These are phyloP conservation scores for Lasioglossum zephyrum DNA, from an alignment of 2,888 invertebrate genomes.

Conservation along the genomic window DNA sequence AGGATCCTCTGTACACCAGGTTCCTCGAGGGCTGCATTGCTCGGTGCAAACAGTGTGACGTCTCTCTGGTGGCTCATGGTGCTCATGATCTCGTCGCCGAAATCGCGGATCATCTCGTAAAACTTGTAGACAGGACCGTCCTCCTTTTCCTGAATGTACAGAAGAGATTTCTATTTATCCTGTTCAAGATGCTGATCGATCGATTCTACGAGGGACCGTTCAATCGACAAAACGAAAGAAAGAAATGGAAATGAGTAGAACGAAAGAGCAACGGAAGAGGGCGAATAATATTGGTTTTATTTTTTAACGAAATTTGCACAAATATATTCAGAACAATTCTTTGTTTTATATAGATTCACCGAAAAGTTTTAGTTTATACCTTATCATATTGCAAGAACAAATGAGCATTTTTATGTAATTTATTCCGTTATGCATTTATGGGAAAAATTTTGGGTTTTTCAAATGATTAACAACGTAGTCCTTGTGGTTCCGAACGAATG, in stretches of 20 bases:
- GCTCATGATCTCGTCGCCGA: constrained; percentile 90
- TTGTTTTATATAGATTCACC: too few species aligned
- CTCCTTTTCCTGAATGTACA: constrained; percentile 87
- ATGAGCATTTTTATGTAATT: too few species aligned
- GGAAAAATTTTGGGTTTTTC: background rate
- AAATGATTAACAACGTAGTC: background rate
- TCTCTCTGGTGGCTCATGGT: constrained; percentile 89
- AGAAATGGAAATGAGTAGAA: constrained; percentile 34
- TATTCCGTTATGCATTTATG: too few species aligned
- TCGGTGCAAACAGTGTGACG: constrained; percentile 95
- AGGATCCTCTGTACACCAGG: constrained; percentile 89
- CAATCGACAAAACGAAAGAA: constrained; percentile 36
- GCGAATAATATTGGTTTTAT: constrained; percentile 12
- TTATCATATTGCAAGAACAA: too few species aligned
- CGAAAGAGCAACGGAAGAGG: constrained; percentile 34
- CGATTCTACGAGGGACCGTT: constrained; percentile 48
- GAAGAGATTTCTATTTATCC: constrained; percentile 62
- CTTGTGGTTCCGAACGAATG: background rate
- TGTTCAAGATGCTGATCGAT: constrained; percentile 28
- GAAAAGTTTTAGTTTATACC: too few species aligned
- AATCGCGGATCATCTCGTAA: constrained; percentile 92
- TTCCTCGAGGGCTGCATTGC: constrained; percentile 93
- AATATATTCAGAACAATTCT: background rate
- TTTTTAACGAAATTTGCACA: constrained; percentile 37
- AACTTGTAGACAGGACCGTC: constrained; percentile 92